A percentile compares a stretch with the other conserved stretches of the same genome.
phyloP scores from a whole-genome alignment of 2,113 vertebrate species.

The Pelecanus crispus region DNA sequence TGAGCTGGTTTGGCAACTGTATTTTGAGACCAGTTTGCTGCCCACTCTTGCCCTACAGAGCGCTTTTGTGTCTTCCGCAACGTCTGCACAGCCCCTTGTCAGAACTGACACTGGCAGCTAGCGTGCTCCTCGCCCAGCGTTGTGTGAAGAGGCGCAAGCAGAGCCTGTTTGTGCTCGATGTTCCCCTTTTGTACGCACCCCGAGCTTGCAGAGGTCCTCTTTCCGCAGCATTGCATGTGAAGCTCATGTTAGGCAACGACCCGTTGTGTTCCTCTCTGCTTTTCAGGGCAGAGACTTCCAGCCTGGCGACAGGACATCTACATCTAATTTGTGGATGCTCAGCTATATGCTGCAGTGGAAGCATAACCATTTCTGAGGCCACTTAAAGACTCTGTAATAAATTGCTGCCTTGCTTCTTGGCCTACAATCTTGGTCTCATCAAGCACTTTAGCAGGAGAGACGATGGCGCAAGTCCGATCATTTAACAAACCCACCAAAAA shows the following conservation, averaged over 20 bases:
- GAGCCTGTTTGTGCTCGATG: background rate
- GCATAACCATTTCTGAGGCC: background rate
- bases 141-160: rapidly evolving
- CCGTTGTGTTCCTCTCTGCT: background rate
- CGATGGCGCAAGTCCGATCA: too few species aligned
- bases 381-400: too few species aligned
- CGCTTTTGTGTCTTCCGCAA: background rate
- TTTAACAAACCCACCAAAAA: background rate
- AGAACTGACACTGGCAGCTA: background rate
- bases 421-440: background rate
- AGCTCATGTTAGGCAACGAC: rapidly evolving
- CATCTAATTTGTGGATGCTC: background rate
- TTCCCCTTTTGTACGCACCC: background rate
- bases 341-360: background rate
- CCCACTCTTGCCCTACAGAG: background rate
- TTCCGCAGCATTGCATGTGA: rapidly evolving
- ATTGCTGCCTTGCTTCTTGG: background rate
- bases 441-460: background rate
- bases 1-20: background rate
- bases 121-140: rapidly evolving
- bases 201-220: background rate
- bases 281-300: background rate
- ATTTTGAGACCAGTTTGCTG: background rate
- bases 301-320: rapidly evolving
- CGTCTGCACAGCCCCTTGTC: background rate